Conservation (phyloP, 2,888 invertebrate species). For the Trichacis sp. region DNA sequence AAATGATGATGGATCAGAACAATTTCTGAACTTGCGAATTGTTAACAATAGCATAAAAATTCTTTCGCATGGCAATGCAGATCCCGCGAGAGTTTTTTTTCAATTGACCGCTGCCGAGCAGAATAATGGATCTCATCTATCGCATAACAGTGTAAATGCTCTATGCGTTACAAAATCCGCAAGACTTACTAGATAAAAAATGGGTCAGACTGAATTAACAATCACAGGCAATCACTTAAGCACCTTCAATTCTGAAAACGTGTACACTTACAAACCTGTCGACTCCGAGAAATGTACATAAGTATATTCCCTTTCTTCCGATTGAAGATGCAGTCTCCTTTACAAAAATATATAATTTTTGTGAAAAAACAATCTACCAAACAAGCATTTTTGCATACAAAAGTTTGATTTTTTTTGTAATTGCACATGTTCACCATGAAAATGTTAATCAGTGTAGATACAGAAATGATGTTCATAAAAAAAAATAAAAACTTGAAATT, state of each 20-base stretch:
- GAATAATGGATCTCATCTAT: neutral
- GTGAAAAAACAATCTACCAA: too few relatives aligned
- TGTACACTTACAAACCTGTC: neutral
- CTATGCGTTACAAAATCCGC: neutral
- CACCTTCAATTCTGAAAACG: neutral
- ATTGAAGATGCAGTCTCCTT: too few relatives aligned
- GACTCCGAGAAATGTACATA: too few relatives aligned
- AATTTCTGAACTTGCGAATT: neutral
- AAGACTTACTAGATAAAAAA: neutral
- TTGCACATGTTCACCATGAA: too few relatives aligned
- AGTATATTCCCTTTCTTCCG: too few relatives aligned
- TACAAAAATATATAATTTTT: too few relatives aligned
- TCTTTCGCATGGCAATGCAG: neutral
- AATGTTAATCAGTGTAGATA: too few relatives aligned
- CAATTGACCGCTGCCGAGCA: neutral
- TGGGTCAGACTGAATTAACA: neutral
- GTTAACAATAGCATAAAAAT: neutral
- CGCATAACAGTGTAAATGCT: neutral
- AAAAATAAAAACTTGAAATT: too few relatives aligned
- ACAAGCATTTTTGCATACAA: too few relatives aligned
- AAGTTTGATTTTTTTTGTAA: too few relatives aligned
- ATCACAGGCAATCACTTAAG: neutral
- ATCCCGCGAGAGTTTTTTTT: neutral
- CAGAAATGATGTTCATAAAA: too few relatives aligned
- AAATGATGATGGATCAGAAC: neutral